Evolutionary conservation across 64 coral and sea anemone genomes (phyloP), one percentile per base, ranked within the genome.

Genomic region (Platygyra sinensis): DNA sequence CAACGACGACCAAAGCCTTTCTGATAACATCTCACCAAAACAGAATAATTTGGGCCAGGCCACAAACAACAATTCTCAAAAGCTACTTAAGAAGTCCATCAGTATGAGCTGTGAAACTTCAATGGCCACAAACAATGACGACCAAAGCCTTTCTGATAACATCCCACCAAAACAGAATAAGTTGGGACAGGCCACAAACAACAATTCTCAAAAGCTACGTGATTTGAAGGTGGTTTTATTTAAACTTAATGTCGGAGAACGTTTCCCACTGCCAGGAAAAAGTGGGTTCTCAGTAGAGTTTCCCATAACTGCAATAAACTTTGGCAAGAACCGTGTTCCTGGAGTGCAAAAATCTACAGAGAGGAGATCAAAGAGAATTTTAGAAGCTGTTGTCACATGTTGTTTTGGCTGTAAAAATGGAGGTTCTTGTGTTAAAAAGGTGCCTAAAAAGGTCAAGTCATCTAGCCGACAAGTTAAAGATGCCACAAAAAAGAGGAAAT

Each of bases 291-390:
- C 78, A 7, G 27, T 61, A 13, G 22, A 61, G 52, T 55, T 28
- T 61, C 78, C 29, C 13, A 59, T 50, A 31, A 50, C 78, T 28
- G 29, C 78, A 61, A 80, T 60, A 80, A 59, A 80, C 25, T 60
- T 80, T 25, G 57, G 57, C 78, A 80, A 80, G 31, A 27, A 55
- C 1, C 52, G 10, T 14, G 27, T 80, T 54, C 78, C 52, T 80
- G 78, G 52, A 19, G 5, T 32, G 17, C 54, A 28, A 30, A 61
- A 80, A 51, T 61, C 28, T 54, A 24, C 78, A 80, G 52, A 55
- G 16, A 80, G 78, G 78, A 80, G 60, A 15, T 54, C 78, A 30
- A 80, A 61, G 60, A n/a, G 78, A 30, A 67, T n/a, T 67, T n/a
- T 24, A 67, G 8, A 32, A 30, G 10, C 52, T 61, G 25, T 15